phyloP scores from a whole-genome alignment of 2,797 vertebrate genomes.

The Clarias fuscus region DNA sequence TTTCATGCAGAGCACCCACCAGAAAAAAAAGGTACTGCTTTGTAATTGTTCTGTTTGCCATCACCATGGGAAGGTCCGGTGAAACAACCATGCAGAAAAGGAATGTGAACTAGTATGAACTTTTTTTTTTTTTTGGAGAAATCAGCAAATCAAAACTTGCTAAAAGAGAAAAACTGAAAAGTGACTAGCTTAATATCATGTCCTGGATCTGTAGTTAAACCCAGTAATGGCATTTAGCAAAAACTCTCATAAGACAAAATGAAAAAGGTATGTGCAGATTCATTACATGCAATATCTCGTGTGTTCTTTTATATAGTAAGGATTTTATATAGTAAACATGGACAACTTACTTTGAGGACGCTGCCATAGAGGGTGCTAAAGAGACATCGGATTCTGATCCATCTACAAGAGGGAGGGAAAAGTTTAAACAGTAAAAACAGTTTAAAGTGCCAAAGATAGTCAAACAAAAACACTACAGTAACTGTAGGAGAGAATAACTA shows the following conservation, averaged over 20 bases:
- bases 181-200: neutral
- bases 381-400: constrained; percentile 73
- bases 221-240: neutral
- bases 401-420: constrained; percentile 59
- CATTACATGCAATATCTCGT: neutral
- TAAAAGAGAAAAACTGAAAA: neutral
- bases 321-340: constrained; percentile 15
- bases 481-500: neutral
- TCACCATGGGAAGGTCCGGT: constrained; percentile 38
- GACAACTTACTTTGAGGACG: constrained; percentile 74
- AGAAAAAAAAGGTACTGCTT: constrained; percentile 40
- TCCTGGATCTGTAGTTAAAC: neutral
- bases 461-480: neutral
- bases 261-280: neutral
- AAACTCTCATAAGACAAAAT: neutral
- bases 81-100: constrained; percentile 28
- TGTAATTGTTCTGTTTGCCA: constrained; percentile 39
- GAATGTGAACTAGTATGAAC: constrained; percentile 4
- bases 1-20: constrained; percentile 50
- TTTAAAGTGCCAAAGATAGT: neutral
- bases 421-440: neutral
- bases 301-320: too few relatives aligned
- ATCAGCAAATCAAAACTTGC: neutral
- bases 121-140: neutral
- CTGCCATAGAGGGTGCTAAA: constrained; percentile 65